Conservation (phyloP, 2,888 invertebrate species). For the Epistrophe grossulariae region DNA sequence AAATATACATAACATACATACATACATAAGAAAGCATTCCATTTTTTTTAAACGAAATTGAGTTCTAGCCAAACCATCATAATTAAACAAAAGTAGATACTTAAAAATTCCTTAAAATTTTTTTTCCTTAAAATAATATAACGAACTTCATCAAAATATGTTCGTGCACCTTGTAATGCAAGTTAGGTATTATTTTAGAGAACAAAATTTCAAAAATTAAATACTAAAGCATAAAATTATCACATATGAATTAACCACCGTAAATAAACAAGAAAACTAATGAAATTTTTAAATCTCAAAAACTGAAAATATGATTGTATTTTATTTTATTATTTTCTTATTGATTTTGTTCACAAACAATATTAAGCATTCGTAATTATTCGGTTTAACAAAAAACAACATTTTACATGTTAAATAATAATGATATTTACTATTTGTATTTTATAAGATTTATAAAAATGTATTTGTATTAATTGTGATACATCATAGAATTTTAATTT, state of each 20-base stretch:
- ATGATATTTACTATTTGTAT: conserved; percentile 66
- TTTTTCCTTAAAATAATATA: background rate
- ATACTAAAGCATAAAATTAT: background rate
- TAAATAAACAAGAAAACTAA: conserved; percentile 18
- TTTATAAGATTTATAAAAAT: conserved; percentile 66
- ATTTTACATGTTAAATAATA: conserved; percentile 51
- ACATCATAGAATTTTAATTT: conserved; percentile 71
- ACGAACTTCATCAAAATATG: background rate
- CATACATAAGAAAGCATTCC: conserved; percentile 46
- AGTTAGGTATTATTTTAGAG: background rate
- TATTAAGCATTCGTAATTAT: background rate
- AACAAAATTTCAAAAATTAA: background rate
- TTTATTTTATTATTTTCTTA: background rate
- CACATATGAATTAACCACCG: conserved; percentile 46
- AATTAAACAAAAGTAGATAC: background rate
- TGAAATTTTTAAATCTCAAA: background rate
- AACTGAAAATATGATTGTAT: conserved; percentile 1
- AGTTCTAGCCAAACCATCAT: background rate
- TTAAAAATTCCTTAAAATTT: background rate
- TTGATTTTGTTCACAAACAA: background rate
- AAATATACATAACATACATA: background rate
- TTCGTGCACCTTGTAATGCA: background rate
- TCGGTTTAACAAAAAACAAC: conserved; percentile 24
- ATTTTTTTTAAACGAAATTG: conserved; percentile 3
- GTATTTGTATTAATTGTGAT: conserved; percentile 68